phyloP scores from a whole-genome alignment of 2,888 invertebrate species.

The Parasteatoda lunata region DNA sequence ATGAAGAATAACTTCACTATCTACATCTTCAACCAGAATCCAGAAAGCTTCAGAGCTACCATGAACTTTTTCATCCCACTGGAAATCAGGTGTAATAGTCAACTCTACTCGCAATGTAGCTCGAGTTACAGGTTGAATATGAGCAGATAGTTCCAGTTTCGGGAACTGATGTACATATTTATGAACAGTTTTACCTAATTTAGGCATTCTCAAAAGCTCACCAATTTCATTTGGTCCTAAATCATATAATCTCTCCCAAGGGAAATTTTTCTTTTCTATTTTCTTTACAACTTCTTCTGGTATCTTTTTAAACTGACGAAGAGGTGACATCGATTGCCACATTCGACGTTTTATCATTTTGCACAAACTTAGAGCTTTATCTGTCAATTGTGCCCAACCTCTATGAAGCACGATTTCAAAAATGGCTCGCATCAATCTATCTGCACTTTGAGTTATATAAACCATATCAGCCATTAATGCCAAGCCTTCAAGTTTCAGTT shows the following conservation, averaged over 20 bases:
- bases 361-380: constrained; percentile 94
- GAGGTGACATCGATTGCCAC: constrained; percentile 99
- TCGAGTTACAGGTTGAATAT: constrained; percentile 96
- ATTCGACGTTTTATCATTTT: constrained; percentile 78
- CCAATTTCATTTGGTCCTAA: constrained; percentile 97
- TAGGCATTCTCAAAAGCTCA: constrained; percentile 91
- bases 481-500: constrained; percentile 97
- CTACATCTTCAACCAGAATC: constrained; percentile 80
- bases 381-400: constrained; percentile 98
- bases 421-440: constrained; percentile 94
- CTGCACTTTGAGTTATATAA: constrained; percentile 97
- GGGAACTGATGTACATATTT: constrained; percentile 98
- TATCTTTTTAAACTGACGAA: constrained; percentile 97
- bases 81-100: constrained; percentile 98
- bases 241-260: constrained; percentile 87
- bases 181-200: constrained; percentile 95
- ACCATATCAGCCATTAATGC: constrained; percentile 99
- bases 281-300: constrained; percentile 97
- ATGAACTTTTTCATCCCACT: constrained; percentile 97
- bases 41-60: constrained; percentile 81
- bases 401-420: constrained; percentile 94
- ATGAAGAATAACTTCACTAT: constrained; percentile 84
- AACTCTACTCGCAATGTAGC: constrained; percentile 93
- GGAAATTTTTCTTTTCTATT: constrained; percentile 91
- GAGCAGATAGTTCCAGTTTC: constrained; percentile 94